Base-by-base conservation (phyloP, 2,888 invertebrate species). In the Rhopalosiphum nymphaeae region DNA sequence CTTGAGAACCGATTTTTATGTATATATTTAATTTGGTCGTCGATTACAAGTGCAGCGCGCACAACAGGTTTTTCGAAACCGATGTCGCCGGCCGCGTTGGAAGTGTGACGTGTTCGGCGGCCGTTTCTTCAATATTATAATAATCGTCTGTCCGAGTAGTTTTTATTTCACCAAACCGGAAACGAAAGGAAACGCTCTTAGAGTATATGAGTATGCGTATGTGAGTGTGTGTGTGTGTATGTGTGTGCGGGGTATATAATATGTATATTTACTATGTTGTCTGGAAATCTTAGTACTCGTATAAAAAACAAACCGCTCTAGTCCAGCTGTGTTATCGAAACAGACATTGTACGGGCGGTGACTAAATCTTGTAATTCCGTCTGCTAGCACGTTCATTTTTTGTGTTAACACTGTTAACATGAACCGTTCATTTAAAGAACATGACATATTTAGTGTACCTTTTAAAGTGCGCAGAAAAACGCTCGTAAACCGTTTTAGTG, bases 31-130 rank as follows among this genome's bases (percentile, higher is more conserved):
- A 85, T 91, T 85, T 91, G 85, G 84, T 91, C 67, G 90, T 44
- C 57, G 57, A 57, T 89, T 42, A 46, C n/a, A 44, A 57, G 61
- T 46, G 86, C 57, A 29, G 46, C 16, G 46, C 67, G 42, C 42
- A 67, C 85, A 86, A 86, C 91, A 61, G 91, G 91, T 86, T 92
- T 91, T 92, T 92, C 86, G 46, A 86, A 92, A 92, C 57, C 86
- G n/a, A 86, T 57, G 91, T 91, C 91, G 57, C 56, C 84, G 84
- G 61, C 89, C 16, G 56, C 91, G 44, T 29, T 56, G 56, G 16
- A 44, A 29, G 57, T 57, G 86, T 91, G 85, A 57, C 86, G 91
- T 84, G 78, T 92, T 44, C 29, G 86, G n/a, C 57, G 44, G 29
- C 44, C 5, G 36, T 91, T 84, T 53, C 42, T 84, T 91, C 67